Evolutionary conservation across 2,797 vertebrate genomes (phyloP), one percentile per base, ranked within the genome.

Genomic region (Brotogeris chrysoptera): DNA sequence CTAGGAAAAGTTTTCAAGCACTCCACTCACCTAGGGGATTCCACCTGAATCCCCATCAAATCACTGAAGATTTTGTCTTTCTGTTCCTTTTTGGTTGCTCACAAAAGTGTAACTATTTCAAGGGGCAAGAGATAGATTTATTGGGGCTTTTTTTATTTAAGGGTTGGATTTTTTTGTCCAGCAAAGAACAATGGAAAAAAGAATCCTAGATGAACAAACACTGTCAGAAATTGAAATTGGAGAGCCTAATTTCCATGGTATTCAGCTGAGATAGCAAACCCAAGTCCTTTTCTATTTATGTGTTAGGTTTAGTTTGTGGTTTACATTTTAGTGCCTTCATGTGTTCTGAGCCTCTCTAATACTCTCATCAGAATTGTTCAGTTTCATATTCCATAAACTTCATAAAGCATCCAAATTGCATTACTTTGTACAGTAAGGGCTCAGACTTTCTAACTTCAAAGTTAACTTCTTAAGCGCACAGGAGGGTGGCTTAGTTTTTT

Each of bases 101-200:
- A 59, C 25, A 73, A 65, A 76, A 30, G 34, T 84, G 25, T 69
- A 30, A 69, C 44, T 52, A 16, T 84, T 64, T 59, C 5, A 12
- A 66, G 11, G 15, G 9, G 23, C 47, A 53, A 21, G 16, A 66
- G 32, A 36, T 16, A 32, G 8, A 50, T 6, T 38, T 18, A 15
- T 36, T 41, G n/a, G 59, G 34, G 16, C 38, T 46, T 61, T 53
- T 61, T 59, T 53, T n/a, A 23, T 66, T 66, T 24, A 28, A 27
- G 38, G 9, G 2, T 44, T 24, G 8, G 11, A 3, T 2, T 1
- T 34, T n/a, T 38, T 52, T 52, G 8, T 41, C 43, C 5, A 7
- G 47, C 16, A 24, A 47, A 80, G 69, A 25, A 13, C 4, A 17
- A 16, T 11, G 7, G 3, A 16, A 47, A 21, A 46, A 63, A 38